Percentiles rank a stretch among this genome's conserved stretches.
These are phyloP conservation scores for Spodoptera exigua DNA, from an alignment of 2,888 invertebrate genomes.

Conservation along the genomic window DNA sequence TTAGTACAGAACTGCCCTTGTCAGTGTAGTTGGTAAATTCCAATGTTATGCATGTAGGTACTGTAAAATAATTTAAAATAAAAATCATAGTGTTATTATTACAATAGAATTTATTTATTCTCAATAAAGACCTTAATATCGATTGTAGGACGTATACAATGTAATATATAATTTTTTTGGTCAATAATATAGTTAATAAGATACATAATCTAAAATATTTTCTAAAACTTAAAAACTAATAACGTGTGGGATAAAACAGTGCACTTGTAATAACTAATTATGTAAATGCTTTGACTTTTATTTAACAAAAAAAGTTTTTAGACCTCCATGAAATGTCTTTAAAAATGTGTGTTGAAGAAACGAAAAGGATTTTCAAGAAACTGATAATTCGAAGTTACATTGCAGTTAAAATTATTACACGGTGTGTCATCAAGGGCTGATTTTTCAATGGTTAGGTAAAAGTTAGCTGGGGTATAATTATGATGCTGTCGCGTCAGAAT, in stretches of 20 bases:
- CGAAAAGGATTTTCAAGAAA: neutral
- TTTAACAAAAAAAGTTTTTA: slow-evolving; percentile 49
- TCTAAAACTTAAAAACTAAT: slow-evolving; percentile 57
- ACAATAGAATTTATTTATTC: slow-evolving; percentile 70
- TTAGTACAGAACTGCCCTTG: too few relatives aligned
- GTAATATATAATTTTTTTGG: slow-evolving; percentile 70
- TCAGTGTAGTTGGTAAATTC: too few relatives aligned
- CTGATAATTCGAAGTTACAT: neutral
- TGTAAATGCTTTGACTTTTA: slow-evolving; percentile 73
- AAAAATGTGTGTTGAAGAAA: neutral
- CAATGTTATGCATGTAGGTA: neutral
- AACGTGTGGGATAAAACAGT: slow-evolving; percentile 81
- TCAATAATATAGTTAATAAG: slow-evolving; percentile 66
- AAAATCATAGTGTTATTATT: slow-evolving; percentile 40
- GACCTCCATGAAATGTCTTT: slow-evolving; percentile 34
- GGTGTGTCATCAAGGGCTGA: too few relatives aligned
- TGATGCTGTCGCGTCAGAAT: too few relatives aligned
- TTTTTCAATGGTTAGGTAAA: too few relatives aligned
- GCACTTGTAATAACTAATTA: slow-evolving; percentile 69
- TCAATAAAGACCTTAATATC: slow-evolving; percentile 66
- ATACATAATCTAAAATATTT: slow-evolving; percentile 54
- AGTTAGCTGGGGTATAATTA: too few relatives aligned
- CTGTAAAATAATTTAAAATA: neutral
- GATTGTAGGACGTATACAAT: slow-evolving; percentile 66
- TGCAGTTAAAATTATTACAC: too few relatives aligned